These are phyloP conservation scores for Crypturellus tataupa DNA, from an alignment of 2,797 vertebrate genomes.

Conservation along the genomic window DNA sequence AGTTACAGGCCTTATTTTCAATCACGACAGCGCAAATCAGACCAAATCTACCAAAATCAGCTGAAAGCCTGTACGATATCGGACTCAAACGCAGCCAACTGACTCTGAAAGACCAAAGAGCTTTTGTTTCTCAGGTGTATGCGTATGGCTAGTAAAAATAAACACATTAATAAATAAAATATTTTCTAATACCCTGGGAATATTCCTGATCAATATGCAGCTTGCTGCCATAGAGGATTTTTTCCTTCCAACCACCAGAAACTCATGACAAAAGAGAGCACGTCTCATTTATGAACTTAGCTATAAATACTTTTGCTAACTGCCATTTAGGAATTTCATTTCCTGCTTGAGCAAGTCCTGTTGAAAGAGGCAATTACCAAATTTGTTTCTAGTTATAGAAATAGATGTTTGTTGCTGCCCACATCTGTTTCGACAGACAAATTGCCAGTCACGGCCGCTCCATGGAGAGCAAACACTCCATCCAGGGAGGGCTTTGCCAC, in stretches of 20 bases:
- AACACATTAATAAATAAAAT: slow-evolving; percentile 57
- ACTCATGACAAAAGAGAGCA: slow-evolving; percentile 63
- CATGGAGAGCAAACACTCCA: slow-evolving; percentile 61
- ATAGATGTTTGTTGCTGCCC: slow-evolving; percentile 83
- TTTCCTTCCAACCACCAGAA: slow-evolving; percentile 54
- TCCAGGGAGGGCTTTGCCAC: slow-evolving; percentile 48
- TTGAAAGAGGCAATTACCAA: slow-evolving; percentile 82
- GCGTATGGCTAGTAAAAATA: slow-evolving; percentile 39
- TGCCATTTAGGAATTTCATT: slow-evolving; percentile 79
- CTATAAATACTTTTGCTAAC: slow-evolving; percentile 81
- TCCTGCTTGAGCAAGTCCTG: slow-evolving; percentile 80
- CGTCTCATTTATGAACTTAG: slow-evolving; percentile 74
- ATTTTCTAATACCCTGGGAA: neutral
- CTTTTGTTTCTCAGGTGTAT: neutral
- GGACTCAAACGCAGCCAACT: neutral
- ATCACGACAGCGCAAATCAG: neutral
- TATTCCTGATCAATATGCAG: slow-evolving; percentile 10
- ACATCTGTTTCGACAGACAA: slow-evolving; percentile 86
- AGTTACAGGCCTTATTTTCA: neutral
- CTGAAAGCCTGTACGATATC: neutral
- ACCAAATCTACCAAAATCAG: neutral
- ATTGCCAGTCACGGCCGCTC: slow-evolving; percentile 72
- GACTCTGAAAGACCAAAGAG: neutral
- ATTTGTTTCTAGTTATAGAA: slow-evolving; percentile 85
- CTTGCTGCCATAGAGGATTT: neutral